Evolutionary conservation across 2,888 invertebrate species (phyloP), one percentile per base, ranked within the genome.

Genomic region (Mesoligia furuncula): DNA sequence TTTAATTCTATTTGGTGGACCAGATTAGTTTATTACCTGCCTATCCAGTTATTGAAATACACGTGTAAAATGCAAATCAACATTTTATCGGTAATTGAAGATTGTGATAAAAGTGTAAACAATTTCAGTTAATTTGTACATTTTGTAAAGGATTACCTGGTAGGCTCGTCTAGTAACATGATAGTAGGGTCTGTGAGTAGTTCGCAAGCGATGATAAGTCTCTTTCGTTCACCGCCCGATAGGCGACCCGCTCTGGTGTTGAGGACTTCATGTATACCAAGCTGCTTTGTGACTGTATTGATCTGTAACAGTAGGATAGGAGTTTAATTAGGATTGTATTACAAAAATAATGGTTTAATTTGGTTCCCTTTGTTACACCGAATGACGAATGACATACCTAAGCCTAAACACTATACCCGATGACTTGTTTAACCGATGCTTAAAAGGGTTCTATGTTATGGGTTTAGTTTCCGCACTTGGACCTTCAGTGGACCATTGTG

Each of bases 151-250:
- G 11, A 36, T 80, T 95, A 99, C 99, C 98, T 99, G 11, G 99
- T 99, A 6, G 99, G 99, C 94, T 99, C 99, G 93, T 99, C 99
- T 86, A 99, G 97, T 90, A 99, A 98, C 97, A 99, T 98, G 31
- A 99, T 97, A 1, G 98, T 98, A 2, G 99, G 99, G 94, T 99
- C 99, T 90, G 98, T 98, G 36, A 99, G 98, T 86, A 99, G 97
- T 96, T 99, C 99, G 83, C 99, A 97, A 13, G 99, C 99, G 83
- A 99, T 98, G 4, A 98, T 98, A 73, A 99, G 97, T 86, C 99
- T 97, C 92, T 99, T 99, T 87, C 98, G 97, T 94, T 99, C 99
- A 0, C 99, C 99, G 5, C 99, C 99, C 7, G 99, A 99, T 36
- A 99, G 95, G 24, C 97, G 95, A 3, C 97, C 97, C 0, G 98